Base-by-base conservation (phyloP, 1,140 invertebrate genomes). In the Caenorhabditis inopinata region DNA sequence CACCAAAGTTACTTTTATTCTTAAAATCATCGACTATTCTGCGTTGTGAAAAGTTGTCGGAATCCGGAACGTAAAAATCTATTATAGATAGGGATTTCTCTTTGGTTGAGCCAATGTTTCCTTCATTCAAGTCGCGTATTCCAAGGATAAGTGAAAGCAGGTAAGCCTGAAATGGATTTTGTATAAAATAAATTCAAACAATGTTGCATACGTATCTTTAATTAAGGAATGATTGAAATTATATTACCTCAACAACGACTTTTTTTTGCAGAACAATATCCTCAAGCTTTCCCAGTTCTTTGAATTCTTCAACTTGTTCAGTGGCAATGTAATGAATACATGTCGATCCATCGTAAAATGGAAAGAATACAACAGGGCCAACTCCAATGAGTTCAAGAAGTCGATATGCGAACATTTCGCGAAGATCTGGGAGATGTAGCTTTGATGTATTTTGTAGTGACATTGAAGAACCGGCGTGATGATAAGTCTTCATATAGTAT, bases 331-430 rank as follows among this genome's bases (percentile, higher is more conserved):
- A 76, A 18, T 76, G 75, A 76, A 62, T 76, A 47, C 16, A 58
- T 62, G 25, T 76, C 14, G 75, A 62, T 76, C 5, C 75, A 46
- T 21, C 75, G 53, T 76, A 76, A 47, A 49, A 76, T 62, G 75
- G 75, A 23, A 76, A 76, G n/a, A 58, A 76, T 62, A 76, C 75
- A 25, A 23, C 35, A 23, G 75, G 75, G 12, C 75, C 75, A 58
- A 62, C 75, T 76, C 75, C 75, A 62, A 76, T 76, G 1, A 6
- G 4, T 49, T 76, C 75, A 2, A 76, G 35, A 62, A 76, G 46
- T 51, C 75, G 46, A 62, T 76, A 76, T 62, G 47, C 75, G 35
- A 76, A 76, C 75, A 76, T 76, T 76, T 76, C 75, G 75, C 75
- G 75, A 58, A 76, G 75, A 76, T 76, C 75, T 45, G 47, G 32